phyloP scores from a whole-genome alignment of 2,888 invertebrate genomes.

The Lysandra coridon region DNA sequence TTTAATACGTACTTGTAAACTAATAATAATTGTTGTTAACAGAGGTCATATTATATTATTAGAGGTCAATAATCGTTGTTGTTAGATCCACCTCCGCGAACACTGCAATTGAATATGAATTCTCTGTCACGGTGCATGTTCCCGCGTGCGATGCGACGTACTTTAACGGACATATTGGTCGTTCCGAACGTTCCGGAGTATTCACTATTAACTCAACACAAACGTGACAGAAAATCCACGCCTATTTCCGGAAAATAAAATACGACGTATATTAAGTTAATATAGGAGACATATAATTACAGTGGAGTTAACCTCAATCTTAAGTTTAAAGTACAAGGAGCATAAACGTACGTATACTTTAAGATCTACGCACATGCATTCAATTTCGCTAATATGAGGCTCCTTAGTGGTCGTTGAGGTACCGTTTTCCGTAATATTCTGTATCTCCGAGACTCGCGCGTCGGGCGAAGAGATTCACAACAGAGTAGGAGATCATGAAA shows the following conservation, averaged over 20 bases:
- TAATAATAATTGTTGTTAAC: not conserved
- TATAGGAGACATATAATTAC: constrained; percentile 28
- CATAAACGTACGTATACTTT: constrained; percentile 26
- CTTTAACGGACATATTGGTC: not conserved
- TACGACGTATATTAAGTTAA: constrained; percentile 24
- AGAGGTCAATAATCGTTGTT: too few species aligned
- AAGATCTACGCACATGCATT: constrained; percentile 26
- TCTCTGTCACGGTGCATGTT: constrained; percentile 26
- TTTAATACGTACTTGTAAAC: not conserved
- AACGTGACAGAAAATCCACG: constrained; percentile 30
- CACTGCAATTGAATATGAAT: constrained; percentile 22
- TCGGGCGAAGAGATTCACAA: constrained; percentile 28
- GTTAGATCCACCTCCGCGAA: constrained; percentile 4
- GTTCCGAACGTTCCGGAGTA: not conserved
- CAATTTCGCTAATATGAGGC: constrained; percentile 27
- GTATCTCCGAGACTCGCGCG: constrained; percentile 25
- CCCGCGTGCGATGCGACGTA: constrained; percentile 5
- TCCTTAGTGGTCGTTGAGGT: constrained; percentile 24
- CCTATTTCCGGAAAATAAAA: constrained; percentile 23
- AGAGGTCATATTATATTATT: not conserved
- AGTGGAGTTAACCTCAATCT: constrained; percentile 23
- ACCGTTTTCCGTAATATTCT: constrained; percentile 25
- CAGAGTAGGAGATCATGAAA: constrained; percentile 30
- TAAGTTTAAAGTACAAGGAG: constrained; percentile 30
- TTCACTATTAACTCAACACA: constrained; percentile 14